A percentile compares a stretch with the other conserved stretches of the same genome.
Conservation (phyloP, 2,113 vertebrate species). For the Craseonycteris thonglongyai region DNA sequence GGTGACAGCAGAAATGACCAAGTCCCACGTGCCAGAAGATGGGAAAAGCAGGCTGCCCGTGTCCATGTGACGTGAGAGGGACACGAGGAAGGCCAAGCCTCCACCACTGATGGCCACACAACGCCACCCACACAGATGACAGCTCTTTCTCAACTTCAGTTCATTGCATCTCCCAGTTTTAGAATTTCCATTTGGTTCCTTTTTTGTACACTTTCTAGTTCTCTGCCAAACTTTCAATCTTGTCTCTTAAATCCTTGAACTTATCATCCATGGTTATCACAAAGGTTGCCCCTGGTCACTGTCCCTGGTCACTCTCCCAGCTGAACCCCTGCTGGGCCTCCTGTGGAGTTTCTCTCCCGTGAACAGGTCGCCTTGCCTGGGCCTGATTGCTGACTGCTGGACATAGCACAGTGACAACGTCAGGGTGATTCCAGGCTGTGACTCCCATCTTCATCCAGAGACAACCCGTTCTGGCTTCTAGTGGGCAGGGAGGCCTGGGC, state of each 20-base stretch:
- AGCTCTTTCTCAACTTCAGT: not conserved
- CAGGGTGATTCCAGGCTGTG: not conserved
- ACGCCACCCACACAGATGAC: not conserved
- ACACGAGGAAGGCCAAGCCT: rapidly evolving
- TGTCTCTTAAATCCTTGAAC: not conserved
- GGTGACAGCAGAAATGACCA: not conserved
- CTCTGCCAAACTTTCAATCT: not conserved
- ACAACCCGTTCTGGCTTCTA: not conserved
- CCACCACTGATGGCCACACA: rapidly evolving
- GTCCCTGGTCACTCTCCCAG: not conserved
- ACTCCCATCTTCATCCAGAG: not conserved
- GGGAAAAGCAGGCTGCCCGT: not conserved
- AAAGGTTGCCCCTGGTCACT: not conserved
- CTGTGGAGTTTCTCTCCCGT: not conserved
- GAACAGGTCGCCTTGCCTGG: not conserved
- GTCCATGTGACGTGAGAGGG: not conserved
- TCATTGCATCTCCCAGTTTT: not conserved
- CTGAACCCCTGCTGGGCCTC: not conserved
- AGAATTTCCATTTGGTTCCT: not conserved
- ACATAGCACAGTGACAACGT: not conserved
- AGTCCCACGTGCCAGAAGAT: not conserved
- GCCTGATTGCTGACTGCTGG: not conserved
- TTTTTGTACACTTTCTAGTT: not conserved
- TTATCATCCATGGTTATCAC: not conserved
- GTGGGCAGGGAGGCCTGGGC: not conserved